Conservation (phyloP, 2,113 vertebrate species). For the Takifugu bimaculatus region DNA sequence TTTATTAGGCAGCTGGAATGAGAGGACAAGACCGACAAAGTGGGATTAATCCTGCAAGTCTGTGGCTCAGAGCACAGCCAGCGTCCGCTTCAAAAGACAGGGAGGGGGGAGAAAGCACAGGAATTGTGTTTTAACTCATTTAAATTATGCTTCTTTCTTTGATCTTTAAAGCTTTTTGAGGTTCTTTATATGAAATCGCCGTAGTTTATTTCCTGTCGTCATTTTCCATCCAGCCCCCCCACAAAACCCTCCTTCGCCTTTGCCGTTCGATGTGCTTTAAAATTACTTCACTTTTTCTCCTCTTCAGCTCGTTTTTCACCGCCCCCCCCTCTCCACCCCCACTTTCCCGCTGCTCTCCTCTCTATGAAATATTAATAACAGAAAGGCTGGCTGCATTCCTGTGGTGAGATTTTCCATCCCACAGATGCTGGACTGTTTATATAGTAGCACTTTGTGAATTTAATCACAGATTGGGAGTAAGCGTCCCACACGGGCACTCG, state of each 20-base stretch:
- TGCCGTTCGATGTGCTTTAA: background rate
- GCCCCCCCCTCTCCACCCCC: slow-evolving; percentile 2
- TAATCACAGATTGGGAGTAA: slow-evolving; percentile 61
- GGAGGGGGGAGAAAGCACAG: background rate
- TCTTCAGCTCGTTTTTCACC: slow-evolving; percentile 14
- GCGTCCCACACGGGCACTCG: slow-evolving; percentile 34
- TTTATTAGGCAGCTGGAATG: slow-evolving; percentile 69
- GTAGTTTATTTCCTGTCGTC: too few species aligned
- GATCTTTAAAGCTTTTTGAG: background rate
- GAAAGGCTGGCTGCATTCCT: slow-evolving; percentile 66
- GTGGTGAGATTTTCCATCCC: slow-evolving; percentile 62
- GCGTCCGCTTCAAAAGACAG: slow-evolving; percentile 26
- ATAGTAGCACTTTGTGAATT: slow-evolving; percentile 70
- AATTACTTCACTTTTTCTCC: slow-evolving; percentile 21
- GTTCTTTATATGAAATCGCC: too few species aligned
- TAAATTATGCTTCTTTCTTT: background rate
- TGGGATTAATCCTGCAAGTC: slow-evolving; percentile 56
- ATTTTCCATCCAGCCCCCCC: too few species aligned
- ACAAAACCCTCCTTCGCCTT: background rate
- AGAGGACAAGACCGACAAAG: slow-evolving; percentile 55
- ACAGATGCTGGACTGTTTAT: slow-evolving; percentile 71
- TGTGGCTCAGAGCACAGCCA: slow-evolving; percentile 33
- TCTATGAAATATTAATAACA: slow-evolving; percentile 75
- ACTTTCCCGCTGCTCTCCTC: slow-evolving; percentile 26
- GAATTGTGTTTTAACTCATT: background rate